A percentile compares a stretch with the other conserved stretches of the same genome.
These are phyloP conservation scores for Popillia japonica DNA, from an alignment of 1,140 invertebrate species.

Conservation along the genomic window DNA sequence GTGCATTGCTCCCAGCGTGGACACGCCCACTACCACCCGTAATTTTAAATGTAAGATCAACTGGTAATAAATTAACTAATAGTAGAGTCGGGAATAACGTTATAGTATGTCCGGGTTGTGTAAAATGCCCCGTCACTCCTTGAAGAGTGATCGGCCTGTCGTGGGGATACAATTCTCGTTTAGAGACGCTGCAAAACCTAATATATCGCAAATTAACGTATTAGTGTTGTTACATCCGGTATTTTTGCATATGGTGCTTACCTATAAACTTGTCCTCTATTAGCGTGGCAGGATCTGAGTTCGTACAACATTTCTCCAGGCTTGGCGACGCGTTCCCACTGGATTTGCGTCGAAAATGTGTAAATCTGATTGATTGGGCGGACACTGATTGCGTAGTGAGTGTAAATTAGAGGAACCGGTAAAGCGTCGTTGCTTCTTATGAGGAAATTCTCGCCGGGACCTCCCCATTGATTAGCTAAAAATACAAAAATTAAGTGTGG, in stretches of 20 bases:
- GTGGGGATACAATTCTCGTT: slow-evolving; percentile 80
- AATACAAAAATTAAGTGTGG: no score
- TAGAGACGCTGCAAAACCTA: slow-evolving; percentile 83
- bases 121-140: slow-evolving; percentile 50
- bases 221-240: no score
- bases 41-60: slow-evolving; percentile 73
- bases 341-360: slow-evolving; percentile 70
- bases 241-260: no score
- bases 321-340: slow-evolving; percentile 72
- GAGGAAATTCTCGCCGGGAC: slow-evolving; percentile 49
- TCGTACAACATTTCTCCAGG: slow-evolving; percentile 67
- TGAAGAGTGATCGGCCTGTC: slow-evolving; percentile 61
- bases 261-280: slow-evolving; percentile 60
- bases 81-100: slow-evolving; percentile 84
- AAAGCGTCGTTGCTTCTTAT: slow-evolving; percentile 60
- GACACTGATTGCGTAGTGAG: slow-evolving; percentile 69
- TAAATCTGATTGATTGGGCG: slow-evolving; percentile 60
- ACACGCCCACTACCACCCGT: slow-evolving; percentile 67
- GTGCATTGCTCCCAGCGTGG: slow-evolving; percentile 61
- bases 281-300: slow-evolving; percentile 61
- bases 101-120: slow-evolving; percentile 85
- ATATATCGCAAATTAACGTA: no score
- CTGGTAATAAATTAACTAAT: slow-evolving; percentile 79
- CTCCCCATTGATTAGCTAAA: slow-evolving; percentile 45
- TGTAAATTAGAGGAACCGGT: slow-evolving; percentile 72